These are phyloP conservation scores for Eristalis arbustorum DNA, from an alignment of 2,888 invertebrate genomes.

Conservation along the genomic window DNA sequence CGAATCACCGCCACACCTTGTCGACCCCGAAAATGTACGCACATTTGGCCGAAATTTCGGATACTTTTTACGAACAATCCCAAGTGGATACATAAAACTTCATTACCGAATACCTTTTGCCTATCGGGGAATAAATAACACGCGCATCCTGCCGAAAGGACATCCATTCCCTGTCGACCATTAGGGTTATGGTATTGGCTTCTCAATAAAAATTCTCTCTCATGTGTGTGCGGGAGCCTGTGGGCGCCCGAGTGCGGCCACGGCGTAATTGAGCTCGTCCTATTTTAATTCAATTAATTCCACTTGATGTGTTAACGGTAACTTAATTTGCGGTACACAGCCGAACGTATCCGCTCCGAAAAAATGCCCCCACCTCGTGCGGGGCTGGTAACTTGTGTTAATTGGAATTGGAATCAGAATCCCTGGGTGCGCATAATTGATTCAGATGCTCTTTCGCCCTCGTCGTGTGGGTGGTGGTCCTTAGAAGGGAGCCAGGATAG, in stretches of 20 bases:
- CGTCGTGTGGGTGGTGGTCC: not conserved
- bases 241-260: not conserved
- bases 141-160: not conserved
- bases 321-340: not conserved
- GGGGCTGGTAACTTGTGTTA: not conserved
- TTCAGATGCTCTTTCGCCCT: not conserved
- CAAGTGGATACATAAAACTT: not conserved
- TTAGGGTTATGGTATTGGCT: not conserved
- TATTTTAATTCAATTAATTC: not conserved
- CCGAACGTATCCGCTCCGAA: not conserved
- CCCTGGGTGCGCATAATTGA: not conserved
- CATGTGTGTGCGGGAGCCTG: not conserved
- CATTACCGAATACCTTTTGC: not conserved
- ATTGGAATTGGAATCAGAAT: not conserved
- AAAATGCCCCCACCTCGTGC: not conserved
- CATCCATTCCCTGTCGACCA: not conserved
- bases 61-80: not conserved
- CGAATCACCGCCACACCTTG: not conserved
- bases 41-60: not conserved
- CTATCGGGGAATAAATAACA: not conserved
- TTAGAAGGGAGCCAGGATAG: no score
- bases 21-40: not conserved
- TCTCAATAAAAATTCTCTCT: not conserved
- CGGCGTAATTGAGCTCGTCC: not conserved
- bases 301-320: not conserved